These are phyloP conservation scores for Itoplectis maculator DNA, from an alignment of 2,888 invertebrate genomes.

Conservation along the genomic window DNA sequence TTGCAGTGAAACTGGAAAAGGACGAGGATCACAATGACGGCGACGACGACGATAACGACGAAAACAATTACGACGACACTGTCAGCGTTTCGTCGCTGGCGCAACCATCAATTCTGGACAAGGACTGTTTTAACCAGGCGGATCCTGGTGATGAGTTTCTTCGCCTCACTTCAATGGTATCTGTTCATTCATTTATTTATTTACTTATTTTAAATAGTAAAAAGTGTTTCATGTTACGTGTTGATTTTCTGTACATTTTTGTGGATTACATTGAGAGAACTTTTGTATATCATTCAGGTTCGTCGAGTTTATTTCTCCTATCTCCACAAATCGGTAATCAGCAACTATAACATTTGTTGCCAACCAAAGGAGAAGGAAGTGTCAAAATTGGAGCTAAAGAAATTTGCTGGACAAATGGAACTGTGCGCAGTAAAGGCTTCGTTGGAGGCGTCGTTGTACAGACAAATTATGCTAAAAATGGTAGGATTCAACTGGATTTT, in stretches of 20 bases:
- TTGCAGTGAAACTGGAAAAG: slow-evolving; percentile 67
- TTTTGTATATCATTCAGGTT: slow-evolving; percentile 73
- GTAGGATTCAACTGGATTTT: slow-evolving; percentile 67
- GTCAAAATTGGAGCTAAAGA: slow-evolving; percentile 72
- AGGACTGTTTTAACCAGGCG: slow-evolving; percentile 66
- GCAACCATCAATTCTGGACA: slow-evolving; percentile 74
- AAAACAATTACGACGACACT: slow-evolving; percentile 72
- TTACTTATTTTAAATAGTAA: background rate
- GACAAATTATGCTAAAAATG: slow-evolving; percentile 78
- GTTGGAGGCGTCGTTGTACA: slow-evolving; percentile 76
- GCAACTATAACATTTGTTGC: slow-evolving; percentile 76
- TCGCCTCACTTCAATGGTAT: slow-evolving; percentile 77
- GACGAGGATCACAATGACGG: slow-evolving; percentile 59
- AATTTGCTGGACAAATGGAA: slow-evolving; percentile 78
- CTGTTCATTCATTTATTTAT: background rate
- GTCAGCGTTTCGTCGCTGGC: slow-evolving; percentile 72
- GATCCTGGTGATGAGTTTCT: slow-evolving; percentile 76
- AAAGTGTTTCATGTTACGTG: background rate
- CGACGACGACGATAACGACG: slow-evolving; percentile 59
- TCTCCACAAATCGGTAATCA: slow-evolving; percentile 77
- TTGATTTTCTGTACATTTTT: background rate
- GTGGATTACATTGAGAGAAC: background rate
- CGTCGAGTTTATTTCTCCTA: slow-evolving; percentile 79
- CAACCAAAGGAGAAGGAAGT: slow-evolving; percentile 69
- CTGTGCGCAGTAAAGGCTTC: slow-evolving; percentile 76